Conservation (phyloP, 2,797 vertebrate genomes). For the Hapalemur alaotrensis region DNA sequence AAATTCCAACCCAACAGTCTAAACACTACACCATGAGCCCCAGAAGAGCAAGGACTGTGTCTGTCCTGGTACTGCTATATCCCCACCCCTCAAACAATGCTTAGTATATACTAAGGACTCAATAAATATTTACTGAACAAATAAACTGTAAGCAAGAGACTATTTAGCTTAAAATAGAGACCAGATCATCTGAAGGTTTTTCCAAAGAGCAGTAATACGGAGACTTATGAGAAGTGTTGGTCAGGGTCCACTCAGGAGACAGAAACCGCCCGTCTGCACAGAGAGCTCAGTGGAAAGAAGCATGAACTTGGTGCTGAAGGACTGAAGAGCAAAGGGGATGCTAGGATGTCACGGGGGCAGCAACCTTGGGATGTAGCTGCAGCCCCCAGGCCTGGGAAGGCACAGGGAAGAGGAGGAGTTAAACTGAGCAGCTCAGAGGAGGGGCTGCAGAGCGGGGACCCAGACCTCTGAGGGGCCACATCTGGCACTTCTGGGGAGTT, state of each 20-base stretch:
- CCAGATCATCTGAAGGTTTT: not conserved
- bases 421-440: not conserved
- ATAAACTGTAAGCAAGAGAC: not conserved
- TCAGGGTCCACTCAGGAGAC: not conserved
- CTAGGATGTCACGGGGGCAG: too few species aligned
- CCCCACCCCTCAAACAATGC: not conserved
- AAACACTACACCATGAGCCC: not conserved
- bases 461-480: not conserved
- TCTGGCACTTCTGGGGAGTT: not conserved
- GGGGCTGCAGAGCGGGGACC: not conserved
- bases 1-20: not conserved
- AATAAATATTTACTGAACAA: not conserved
- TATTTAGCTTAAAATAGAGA: not conserved
- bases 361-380: too few species aligned
- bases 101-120: not conserved
- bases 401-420: accelerated
- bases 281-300: too few species aligned
- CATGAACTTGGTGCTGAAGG: not conserved
- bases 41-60: accelerated
- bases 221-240: too few species aligned
- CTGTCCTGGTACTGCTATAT: accelerated
- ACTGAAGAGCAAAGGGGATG: too few species aligned
- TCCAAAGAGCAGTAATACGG: not conserved
- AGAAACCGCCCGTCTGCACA: not conserved
- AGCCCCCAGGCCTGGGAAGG: not conserved